These are phyloP conservation scores for Trialeurodes vaporariorum DNA, from an alignment of 1,140 invertebrate genomes.

Conservation along the genomic window DNA sequence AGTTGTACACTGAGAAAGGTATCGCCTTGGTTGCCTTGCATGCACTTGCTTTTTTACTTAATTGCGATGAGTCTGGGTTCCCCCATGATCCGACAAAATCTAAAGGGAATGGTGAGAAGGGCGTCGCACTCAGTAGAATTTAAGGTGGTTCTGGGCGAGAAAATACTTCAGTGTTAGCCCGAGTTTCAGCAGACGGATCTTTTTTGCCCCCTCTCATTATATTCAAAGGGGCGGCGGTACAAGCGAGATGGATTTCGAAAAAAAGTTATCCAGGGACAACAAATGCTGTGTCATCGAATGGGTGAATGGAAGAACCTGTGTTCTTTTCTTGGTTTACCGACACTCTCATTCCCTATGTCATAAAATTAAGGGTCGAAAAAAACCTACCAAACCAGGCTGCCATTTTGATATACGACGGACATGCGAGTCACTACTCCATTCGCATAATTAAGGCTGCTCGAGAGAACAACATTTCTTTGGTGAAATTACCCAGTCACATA, in stretches of 20 bases:
- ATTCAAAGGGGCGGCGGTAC: conserved; percentile 27
- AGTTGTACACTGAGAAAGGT: conserved; percentile 1
- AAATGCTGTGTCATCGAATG: conserved; percentile 28
- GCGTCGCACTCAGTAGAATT: conserved; percentile 21
- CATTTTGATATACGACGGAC: conserved; percentile 22
- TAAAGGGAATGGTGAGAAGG: conserved; percentile 26
- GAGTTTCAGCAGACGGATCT: conserved; percentile 25
- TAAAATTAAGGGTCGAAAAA: neutral
- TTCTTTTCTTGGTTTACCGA: conserved; percentile 28
- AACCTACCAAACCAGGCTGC: neutral
- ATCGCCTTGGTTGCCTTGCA: no score
- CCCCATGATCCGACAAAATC: conserved; percentile 1
- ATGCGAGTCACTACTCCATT: conserved; percentile 24
- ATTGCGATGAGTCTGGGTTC: conserved; percentile 4
- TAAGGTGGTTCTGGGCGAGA: conserved; percentile 26
- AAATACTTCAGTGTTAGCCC: conserved; percentile 27
- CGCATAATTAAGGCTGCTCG: conserved; percentile 22
- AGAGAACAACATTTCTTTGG: conserved; percentile 23
- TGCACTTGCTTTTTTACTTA: neutral
- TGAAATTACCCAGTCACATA: conserved; percentile 28
- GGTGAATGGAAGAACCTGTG: conserved; percentile 28
- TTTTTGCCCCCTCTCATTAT: conserved; percentile 29
- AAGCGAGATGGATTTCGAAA: conserved; percentile 27
- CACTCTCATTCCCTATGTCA: conserved; percentile 8
- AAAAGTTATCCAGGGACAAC: conserved; percentile 26